phyloP scores from a whole-genome alignment of 2,113 vertebrate species.

The Alethe diademata region DNA sequence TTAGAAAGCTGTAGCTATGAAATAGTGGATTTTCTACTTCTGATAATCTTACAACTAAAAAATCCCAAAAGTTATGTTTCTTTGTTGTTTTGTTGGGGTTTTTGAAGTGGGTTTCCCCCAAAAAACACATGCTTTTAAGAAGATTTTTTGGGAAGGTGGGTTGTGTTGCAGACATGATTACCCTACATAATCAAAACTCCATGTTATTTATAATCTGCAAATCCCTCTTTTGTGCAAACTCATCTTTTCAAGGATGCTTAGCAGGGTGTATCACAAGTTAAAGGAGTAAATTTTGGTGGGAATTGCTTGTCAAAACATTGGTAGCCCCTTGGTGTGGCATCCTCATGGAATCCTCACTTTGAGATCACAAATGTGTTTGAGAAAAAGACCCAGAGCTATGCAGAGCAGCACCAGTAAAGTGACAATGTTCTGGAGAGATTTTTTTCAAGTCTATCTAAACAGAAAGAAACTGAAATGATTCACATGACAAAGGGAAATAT shows the following conservation, averaged over 20 bases:
- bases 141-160: neutral
- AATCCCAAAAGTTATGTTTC: accelerated
- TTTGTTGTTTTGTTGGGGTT: neutral
- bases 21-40: neutral
- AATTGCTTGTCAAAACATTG: neutral
- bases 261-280: neutral
- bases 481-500: neutral
- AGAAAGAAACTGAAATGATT: neutral
- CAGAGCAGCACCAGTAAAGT: neutral
- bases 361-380: neutral
- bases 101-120: neutral
- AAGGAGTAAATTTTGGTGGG: neutral
- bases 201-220: neutral
- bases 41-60: neutral
- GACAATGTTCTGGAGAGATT: neutral
- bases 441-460: neutral
- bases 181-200: neutral
- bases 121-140: neutral
- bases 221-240: neutral
- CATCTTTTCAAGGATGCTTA: neutral
- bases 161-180: neutral
- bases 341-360: neutral
- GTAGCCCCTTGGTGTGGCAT: neutral
- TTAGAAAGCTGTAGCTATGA: neutral
- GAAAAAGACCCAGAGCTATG: neutral